These are phyloP conservation scores for Mamestra brassicae DNA, from an alignment of 2,888 invertebrate species.

Conservation along the genomic window DNA sequence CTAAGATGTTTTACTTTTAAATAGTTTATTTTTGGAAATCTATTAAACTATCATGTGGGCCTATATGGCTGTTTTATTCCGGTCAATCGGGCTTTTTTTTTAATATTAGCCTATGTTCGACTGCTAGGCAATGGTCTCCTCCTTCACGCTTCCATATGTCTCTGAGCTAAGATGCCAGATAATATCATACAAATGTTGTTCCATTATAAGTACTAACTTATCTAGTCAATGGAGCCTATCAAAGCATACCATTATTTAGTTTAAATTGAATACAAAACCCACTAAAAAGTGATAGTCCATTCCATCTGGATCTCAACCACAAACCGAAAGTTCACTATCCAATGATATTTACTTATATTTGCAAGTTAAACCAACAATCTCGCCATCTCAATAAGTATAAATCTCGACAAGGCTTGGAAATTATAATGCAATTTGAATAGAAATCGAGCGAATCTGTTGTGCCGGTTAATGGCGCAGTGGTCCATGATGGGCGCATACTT, in stretches of 20 bases:
- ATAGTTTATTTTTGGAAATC: too few species aligned
- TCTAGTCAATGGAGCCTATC: neutral
- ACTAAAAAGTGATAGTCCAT: neutral
- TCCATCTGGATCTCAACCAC: neutral
- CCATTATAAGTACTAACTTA: neutral
- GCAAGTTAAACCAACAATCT: conserved; percentile 35
- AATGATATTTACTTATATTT: conserved; percentile 31
- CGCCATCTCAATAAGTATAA: conserved; percentile 42
- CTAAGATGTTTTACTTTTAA: too few species aligned
- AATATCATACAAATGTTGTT: neutral
- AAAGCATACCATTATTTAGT: neutral
- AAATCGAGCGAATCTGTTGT: conserved; percentile 67
- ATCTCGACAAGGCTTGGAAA: conserved; percentile 39
- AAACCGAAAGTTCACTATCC: conserved; percentile 15
- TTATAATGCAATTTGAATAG: conserved; percentile 66
- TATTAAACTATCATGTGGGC: too few species aligned
- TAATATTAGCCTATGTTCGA: too few species aligned
- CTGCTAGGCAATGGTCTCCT: too few species aligned
- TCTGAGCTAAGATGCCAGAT: too few species aligned
- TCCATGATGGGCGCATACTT: conserved; percentile 64
- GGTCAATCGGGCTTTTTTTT: too few species aligned
- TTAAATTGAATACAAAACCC: neutral
- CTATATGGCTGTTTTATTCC: too few species aligned
- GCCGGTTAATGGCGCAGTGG: conserved; percentile 65
- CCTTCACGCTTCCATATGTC: too few species aligned